Evolutionary conservation across 2,888 invertebrate species (phyloP).

Genomic region (Ferrisia virgata): DNA sequence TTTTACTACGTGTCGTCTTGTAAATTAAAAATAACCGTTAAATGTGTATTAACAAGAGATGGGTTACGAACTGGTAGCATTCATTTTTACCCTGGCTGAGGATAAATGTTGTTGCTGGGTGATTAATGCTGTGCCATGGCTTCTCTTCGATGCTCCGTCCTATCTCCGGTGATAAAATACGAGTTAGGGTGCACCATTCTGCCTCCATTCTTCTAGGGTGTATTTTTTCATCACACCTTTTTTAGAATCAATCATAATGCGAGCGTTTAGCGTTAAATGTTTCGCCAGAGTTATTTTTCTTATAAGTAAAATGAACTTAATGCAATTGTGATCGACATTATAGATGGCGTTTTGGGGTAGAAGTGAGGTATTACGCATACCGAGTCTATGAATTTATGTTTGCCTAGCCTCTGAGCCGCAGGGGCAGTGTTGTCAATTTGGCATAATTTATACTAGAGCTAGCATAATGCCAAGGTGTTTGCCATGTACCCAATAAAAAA

Average conservation of each 20-base stretch:
- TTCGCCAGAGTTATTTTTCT: background rate
- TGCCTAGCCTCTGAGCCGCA: no score
- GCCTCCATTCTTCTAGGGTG: background rate
- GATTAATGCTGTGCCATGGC: background rate
- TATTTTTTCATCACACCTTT: background rate
- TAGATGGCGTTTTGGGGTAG: no score
- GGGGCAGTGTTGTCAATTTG: no score
- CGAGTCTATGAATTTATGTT: no score
- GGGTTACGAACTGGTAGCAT: background rate
- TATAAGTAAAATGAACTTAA: no score
- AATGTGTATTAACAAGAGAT: background rate
- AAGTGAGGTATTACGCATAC: no score
- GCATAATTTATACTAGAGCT: no score
- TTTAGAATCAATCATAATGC: constrained; percentile 1
- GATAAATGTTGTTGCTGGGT: background rate
- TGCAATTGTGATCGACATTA: no score
- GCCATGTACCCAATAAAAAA: no score
- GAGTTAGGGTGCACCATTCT: background rate
- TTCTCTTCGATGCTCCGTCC: no score
- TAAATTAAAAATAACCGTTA: constrained; percentile 11
- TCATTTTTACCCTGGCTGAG: background rate
- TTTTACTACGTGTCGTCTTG: background rate
- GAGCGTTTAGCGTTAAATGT: no score
- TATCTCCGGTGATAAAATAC: background rate
- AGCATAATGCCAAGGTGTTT: no score